These are phyloP conservation scores for Microcebus murinus DNA, from an alignment of 2,113 vertebrate species.

Conservation along the genomic window DNA sequence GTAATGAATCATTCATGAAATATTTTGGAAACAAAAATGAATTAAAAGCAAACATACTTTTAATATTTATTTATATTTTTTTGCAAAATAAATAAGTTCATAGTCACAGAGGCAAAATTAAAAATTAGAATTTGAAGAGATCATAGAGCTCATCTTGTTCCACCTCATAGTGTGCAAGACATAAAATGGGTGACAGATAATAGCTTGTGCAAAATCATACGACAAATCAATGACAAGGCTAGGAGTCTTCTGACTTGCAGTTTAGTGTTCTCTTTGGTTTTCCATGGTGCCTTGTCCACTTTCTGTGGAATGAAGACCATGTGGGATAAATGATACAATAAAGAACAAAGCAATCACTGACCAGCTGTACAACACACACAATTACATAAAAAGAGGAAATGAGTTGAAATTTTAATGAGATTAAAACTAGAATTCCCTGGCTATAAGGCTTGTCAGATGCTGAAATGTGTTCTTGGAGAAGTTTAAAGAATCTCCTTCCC, in stretches of 20 bases:
- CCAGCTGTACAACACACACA: neutral
- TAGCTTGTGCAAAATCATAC: neutral
- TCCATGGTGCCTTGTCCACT: neutral
- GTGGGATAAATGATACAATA: neutral
- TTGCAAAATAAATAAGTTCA: slow-evolving; percentile 3
- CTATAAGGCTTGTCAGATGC: neutral
- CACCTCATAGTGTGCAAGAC: neutral
- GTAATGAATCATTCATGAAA: neutral
- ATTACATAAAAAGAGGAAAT: neutral
- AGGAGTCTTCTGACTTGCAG: neutral
- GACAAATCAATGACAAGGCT: neutral
- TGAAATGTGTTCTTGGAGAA: slow-evolving; percentile 6
- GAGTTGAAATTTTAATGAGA: slow-evolving; percentile 48
- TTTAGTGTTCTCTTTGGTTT: neutral
- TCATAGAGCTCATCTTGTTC: neutral
- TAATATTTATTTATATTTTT: neutral
- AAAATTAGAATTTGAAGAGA: neutral
- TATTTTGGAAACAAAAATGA: slow-evolving; percentile 24
- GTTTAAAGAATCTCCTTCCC: neutral
- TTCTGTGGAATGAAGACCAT: neutral
- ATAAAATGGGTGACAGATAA: neutral
- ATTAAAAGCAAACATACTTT: slow-evolving; percentile 22
- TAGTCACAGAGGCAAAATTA: neutral
- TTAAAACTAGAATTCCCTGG: slow-evolving; percentile 49
- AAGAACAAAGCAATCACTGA: neutral